Percentiles rank a stretch among this genome's conserved stretches.
Evolutionary conservation across 2,797 vertebrate genomes (phyloP).

Genomic region (Pygocentrus nattereri): DNA sequence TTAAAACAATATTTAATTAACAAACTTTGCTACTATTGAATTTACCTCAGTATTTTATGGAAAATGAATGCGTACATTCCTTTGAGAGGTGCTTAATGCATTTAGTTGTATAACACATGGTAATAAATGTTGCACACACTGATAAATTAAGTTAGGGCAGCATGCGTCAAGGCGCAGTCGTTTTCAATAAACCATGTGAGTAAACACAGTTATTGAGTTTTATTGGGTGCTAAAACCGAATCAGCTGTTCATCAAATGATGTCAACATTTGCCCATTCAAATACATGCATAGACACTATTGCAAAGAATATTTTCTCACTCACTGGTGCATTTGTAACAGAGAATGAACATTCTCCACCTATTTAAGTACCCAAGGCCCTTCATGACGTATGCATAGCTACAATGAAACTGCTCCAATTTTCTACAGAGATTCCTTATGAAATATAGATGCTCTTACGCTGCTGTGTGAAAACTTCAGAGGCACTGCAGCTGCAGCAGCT

Average conservation of each 20-base stretch:
- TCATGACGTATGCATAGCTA: slow-evolving; percentile 10
- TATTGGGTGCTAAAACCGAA: slow-evolving; percentile 6
- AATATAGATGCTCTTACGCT: slow-evolving; percentile 73
- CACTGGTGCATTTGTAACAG: not conserved
- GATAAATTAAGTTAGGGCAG: slow-evolving; percentile 16
- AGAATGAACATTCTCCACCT: not conserved
- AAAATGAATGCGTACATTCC: slow-evolving; percentile 11
- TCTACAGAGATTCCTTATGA: slow-evolving; percentile 75
- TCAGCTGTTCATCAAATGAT: not conserved
- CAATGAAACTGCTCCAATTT: slow-evolving; percentile 72
- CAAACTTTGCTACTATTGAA: not conserved
- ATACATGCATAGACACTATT: not conserved
- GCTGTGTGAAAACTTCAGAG: slow-evolving; percentile 75
- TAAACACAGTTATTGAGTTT: slow-evolving; percentile 15
- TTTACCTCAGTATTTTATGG: not conserved
- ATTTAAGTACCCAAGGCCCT: not conserved
- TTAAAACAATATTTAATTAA: not conserved
- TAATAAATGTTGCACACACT: slow-evolving; percentile 17
- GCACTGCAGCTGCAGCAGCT: slow-evolving; percentile 76
- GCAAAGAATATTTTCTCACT: not conserved
- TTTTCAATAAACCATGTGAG: slow-evolving; percentile 27
- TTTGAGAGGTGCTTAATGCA: slow-evolving; percentile 19
- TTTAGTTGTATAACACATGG: not conserved
- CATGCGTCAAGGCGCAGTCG: not conserved
- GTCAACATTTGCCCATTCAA: not conserved